phyloP scores from a whole-genome alignment of 2,888 invertebrate genomes.

The Dorcus parallelipipedus region DNA sequence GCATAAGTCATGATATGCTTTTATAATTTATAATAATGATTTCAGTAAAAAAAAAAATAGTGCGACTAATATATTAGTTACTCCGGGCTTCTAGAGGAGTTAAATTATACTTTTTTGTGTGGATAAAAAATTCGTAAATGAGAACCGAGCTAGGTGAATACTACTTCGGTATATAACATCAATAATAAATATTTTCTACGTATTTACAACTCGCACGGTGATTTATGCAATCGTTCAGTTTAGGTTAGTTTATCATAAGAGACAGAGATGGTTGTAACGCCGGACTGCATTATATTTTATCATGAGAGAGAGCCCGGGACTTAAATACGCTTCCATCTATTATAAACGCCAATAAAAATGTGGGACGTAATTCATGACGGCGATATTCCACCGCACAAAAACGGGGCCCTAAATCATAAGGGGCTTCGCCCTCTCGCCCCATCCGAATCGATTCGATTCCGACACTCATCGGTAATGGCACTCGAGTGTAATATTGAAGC shows the following conservation, averaged over 20 bases:
- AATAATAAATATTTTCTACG: neutral
- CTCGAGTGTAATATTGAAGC: constrained; percentile 25
- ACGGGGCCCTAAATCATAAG: constrained; percentile 6
- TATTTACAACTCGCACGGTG: neutral
- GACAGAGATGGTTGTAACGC: neutral
- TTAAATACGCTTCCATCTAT: constrained; percentile 17
- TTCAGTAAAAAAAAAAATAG: too few relatives aligned
- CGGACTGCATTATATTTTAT: neutral
- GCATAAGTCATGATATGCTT: too few relatives aligned
- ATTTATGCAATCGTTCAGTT: neutral
- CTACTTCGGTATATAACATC: too few relatives aligned
- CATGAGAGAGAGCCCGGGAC: neutral
- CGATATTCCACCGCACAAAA: constrained; percentile 3
- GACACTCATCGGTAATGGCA: constrained; percentile 22
- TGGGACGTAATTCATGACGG: constrained; percentile 23
- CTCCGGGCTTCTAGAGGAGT: too few relatives aligned
- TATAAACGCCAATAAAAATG: constrained; percentile 26
- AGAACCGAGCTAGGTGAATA: too few relatives aligned
- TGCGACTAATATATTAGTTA: too few relatives aligned
- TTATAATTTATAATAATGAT: too few relatives aligned
- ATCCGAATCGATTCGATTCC: constrained; percentile 15
- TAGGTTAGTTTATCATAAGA: constrained; percentile 2
- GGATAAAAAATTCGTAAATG: too few relatives aligned
- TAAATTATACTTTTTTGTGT: too few relatives aligned
- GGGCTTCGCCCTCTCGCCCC: neutral